phyloP scores from a whole-genome alignment of 23 tunicate genomes.

The Styela plicata region DNA sequence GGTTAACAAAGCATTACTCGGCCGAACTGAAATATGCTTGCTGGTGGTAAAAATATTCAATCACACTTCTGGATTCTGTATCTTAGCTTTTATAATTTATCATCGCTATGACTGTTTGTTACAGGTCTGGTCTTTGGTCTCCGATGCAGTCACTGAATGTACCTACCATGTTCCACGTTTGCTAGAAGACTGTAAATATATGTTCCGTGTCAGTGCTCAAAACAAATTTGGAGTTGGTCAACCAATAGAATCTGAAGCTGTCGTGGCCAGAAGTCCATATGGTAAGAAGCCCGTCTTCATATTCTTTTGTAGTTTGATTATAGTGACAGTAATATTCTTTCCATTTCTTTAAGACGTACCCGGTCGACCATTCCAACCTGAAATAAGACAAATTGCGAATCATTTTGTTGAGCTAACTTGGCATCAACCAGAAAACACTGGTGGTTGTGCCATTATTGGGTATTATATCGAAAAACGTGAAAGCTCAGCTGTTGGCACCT shows the following conservation, averaged over 20 bases:
- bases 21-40: too few species aligned
- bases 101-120: too few species aligned
- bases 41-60: too few species aligned
- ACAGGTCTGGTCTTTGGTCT: constrained; percentile 80
- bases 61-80: too few species aligned
- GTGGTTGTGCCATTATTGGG: constrained; percentile 65
- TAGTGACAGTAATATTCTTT: constrained; percentile 13
- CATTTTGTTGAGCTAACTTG: constrained; percentile 57
- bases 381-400: constrained; percentile 54
- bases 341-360: constrained; percentile 37
- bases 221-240: constrained; percentile 80
- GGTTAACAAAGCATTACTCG: too few species aligned
- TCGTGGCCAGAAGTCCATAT: constrained; percentile 57
- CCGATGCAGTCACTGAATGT: constrained; percentile 37
- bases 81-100: too few species aligned
- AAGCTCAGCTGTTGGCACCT: constrained; percentile 55
- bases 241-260: constrained; percentile 46
- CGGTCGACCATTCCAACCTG: constrained; percentile 45
- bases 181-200: constrained; percentile 76
- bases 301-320: too few species aligned
- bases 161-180: constrained; percentile 49
- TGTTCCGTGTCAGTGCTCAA: constrained; percentile 85
- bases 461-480: constrained; percentile 92
- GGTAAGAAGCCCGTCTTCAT: constrained; percentile 1
- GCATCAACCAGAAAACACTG: constrained; percentile 66